Conservation (phyloP, 2,113 vertebrate genomes). For the Crypturellus undulatus region DNA sequence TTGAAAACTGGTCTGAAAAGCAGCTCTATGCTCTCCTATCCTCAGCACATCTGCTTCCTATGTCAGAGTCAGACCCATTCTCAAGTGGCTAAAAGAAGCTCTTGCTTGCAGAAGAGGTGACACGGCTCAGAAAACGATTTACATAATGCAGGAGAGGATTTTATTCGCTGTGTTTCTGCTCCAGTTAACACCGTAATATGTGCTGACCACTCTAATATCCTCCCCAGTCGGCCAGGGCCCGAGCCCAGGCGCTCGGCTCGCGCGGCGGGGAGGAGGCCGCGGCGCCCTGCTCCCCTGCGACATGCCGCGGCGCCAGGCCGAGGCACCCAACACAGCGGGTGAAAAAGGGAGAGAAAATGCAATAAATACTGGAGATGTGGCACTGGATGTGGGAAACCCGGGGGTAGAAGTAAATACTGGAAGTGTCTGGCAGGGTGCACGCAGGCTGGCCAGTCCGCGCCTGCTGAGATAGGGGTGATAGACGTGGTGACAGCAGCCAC, state of each 20-base stretch:
- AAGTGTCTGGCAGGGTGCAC: not conserved
- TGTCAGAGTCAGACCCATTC: constrained; percentile 15
- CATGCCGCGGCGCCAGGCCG: not conserved
- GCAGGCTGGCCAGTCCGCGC: not conserved
- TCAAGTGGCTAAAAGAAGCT: not conserved
- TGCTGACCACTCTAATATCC: not conserved
- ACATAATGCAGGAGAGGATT: constrained; percentile 23
- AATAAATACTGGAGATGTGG: not conserved
- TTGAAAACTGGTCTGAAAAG: constrained; percentile 8
- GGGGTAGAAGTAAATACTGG: not conserved
- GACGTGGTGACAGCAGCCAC: not conserved
- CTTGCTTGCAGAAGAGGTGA: constrained; percentile 16
- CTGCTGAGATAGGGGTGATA: not conserved
- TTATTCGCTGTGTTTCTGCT: not conserved
- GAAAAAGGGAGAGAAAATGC: not conserved
- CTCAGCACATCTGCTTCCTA: constrained; percentile 17
- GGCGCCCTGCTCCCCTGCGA: not conserved
- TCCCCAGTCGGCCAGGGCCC: not conserved
- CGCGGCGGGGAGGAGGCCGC: not conserved
- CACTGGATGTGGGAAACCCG: not conserved
- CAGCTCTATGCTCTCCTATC: not conserved
- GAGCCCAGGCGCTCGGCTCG: accelerated
- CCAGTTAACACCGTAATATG: not conserved
- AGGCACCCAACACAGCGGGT: not conserved
- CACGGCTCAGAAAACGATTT: constrained; percentile 26